Base-by-base conservation (phyloP, 1,140 invertebrate species). In the Medauroidea extradentata region DNA sequence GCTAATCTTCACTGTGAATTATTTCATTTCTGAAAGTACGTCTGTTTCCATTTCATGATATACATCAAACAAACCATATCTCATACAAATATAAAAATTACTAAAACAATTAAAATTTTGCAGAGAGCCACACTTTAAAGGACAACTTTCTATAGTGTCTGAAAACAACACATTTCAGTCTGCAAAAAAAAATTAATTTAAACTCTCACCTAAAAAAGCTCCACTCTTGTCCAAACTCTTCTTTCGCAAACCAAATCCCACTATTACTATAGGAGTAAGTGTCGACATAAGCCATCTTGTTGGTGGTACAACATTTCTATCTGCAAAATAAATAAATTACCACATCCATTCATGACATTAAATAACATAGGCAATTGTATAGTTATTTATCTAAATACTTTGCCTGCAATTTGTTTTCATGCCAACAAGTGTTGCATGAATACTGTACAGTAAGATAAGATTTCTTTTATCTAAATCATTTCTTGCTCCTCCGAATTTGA, bases 261-360 rank as follows among this genome's bases (percentile, higher is more conserved):
- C 79, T 62, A 91, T 79, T 0, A 82, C 59, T n/a, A 90, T 66
- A 7, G 90, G 87, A 55, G 88, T 76, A 14, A 89, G 62, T 16
- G 85, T 83, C 0, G 89, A 81, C 3, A 82, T 72, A 9, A 92
- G 69, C 86, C 89, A 93, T 71, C 89, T 79, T 63, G 81, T 81
- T 18, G 90, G 89, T 21, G 87, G 81, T 64, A 89, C 84, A 5
- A 83, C 79, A 49, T 76, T 71, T 60, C 80, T 72, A 70, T 83
- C 87, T 88, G 71, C 58, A 78, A 77, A 66, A 64, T 65, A 51
- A 39, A 51, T 1, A 57, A 11, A 11, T 38, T 24, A 48, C 13
- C 16, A 50, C 18, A 21, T n/a, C 48, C 34, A 34, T 14, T 44
- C 25, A 58, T 21, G 27, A 14, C 19, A 25, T 54, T n/a, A 59